Conservation (phyloP, 2,113 vertebrate species). For the Acrocephalus arundinaceus region DNA sequence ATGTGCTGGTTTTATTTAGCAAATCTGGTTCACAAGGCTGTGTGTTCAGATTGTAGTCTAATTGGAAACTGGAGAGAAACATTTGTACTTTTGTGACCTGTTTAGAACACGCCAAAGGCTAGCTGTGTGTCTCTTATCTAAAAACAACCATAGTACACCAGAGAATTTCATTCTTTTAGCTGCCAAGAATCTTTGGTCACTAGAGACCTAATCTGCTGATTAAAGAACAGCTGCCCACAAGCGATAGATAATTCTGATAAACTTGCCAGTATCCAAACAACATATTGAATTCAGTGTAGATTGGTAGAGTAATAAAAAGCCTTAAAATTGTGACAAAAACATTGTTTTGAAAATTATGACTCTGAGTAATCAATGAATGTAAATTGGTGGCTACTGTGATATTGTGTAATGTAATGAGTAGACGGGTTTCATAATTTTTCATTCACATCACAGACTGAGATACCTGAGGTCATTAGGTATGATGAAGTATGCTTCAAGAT, state of each 20-base stretch:
- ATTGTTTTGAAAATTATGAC: not conserved
- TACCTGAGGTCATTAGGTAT: not conserved
- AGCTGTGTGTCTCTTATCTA: not conserved
- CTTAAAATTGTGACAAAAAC: not conserved
- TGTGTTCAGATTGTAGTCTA: not conserved
- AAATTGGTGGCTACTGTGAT: not conserved
- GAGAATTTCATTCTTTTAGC: not conserved
- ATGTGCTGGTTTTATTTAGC: not conserved
- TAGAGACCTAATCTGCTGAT: not conserved
- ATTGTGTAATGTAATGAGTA: not conserved
- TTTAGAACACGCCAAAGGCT: not conserved
- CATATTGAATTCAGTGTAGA: not conserved
- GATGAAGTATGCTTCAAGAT: not conserved
- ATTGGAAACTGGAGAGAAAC: not conserved
- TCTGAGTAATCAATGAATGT: not conserved
- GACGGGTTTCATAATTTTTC: not conserved
- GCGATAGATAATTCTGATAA: not conserved
- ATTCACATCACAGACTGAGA: not conserved
- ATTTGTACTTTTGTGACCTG: not conserved
- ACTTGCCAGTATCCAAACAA: not conserved
- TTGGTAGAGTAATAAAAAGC: not conserved
- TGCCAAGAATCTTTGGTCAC: not conserved
- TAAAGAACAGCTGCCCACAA: not conserved
- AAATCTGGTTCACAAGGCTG: not conserved
- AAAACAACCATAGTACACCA: not conserved